Evolutionary conservation across 2,888 invertebrate genomes (phyloP).

Genomic region (Orchesella flavescens): DNA sequence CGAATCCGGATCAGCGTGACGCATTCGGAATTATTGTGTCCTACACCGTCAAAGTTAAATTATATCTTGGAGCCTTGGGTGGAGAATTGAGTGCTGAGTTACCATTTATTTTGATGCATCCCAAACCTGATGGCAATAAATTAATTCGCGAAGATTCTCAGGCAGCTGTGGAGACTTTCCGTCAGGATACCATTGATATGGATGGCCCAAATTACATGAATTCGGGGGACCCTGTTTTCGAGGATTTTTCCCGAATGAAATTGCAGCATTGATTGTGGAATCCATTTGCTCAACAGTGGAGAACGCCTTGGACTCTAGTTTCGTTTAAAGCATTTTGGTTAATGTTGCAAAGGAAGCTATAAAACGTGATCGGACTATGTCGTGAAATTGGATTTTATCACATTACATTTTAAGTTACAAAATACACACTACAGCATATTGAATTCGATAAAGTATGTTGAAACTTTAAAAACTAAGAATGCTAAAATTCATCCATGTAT

Average conservation of each 20-base stretch:
- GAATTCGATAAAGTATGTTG: too few relatives aligned
- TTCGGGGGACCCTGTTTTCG: slow-evolving; percentile 63
- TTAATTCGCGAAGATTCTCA: slow-evolving; percentile 82
- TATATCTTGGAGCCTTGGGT: slow-evolving; percentile 92
- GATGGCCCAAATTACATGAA: slow-evolving; percentile 60
- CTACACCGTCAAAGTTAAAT: slow-evolving; percentile 94
- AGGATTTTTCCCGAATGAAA: slow-evolving; percentile 62
- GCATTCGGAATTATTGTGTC: slow-evolving; percentile 96
- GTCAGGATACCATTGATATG: slow-evolving; percentile 80
- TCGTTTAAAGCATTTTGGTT: background rate
- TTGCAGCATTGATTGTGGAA: slow-evolving; percentile 48
- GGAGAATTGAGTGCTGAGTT: slow-evolving; percentile 93
- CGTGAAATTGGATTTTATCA: too few relatives aligned
- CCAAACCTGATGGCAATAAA: slow-evolving; percentile 80
- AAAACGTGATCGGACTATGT: too few relatives aligned
- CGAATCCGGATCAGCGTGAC: slow-evolving; percentile 88
- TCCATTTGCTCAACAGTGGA: slow-evolving; percentile 1
- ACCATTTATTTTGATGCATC: slow-evolving; percentile 93
- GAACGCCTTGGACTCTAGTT: background rate
- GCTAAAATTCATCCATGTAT: too few relatives aligned
- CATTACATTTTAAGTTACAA: too few relatives aligned
- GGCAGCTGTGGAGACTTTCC: slow-evolving; percentile 83
- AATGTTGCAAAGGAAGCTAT: too few relatives aligned
- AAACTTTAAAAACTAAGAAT: too few relatives aligned
- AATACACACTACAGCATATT: too few relatives aligned